These are phyloP conservation scores for Drosophila merina DNA, from an alignment of 2,888 invertebrate genomes.

Conservation along the genomic window DNA sequence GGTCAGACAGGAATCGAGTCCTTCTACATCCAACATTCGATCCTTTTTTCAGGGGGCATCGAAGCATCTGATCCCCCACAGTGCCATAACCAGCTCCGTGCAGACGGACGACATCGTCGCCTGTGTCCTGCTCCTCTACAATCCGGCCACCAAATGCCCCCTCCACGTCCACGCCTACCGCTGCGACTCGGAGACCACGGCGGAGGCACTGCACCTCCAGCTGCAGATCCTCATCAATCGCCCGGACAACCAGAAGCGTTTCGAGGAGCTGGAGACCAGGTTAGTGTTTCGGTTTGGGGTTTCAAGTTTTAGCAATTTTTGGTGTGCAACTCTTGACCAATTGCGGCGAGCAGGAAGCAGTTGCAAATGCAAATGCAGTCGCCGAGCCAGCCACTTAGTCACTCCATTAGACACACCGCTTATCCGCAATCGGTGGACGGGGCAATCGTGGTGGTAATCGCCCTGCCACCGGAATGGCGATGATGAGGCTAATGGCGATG, in stretches of 20 bases:
- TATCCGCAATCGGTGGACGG: conserved; percentile 13
- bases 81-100: conserved; percentile 95
- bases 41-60: conserved; percentile 85
- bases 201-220: conserved; percentile 93
- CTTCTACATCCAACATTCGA: neutral
- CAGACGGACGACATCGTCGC: conserved; percentile 97
- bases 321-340: conserved; percentile 44
- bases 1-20: neutral
- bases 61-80: conserved; percentile 97
- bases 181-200: conserved; percentile 97
- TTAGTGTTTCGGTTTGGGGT: conserved; percentile 45
- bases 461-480: conserved; percentile 2
- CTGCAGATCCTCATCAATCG: conserved; percentile 92
- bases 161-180: conserved; percentile 97
- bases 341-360: conserved; percentile 32
- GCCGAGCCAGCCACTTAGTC: conserved; percentile 52
- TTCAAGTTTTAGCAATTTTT: conserved; percentile 1
- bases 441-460: conserved; percentile 36
- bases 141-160: conserved; percentile 96
- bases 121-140: conserved; percentile 95
- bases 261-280: conserved; percentile 90
- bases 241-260: conserved; percentile 94
- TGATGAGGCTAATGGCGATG: conserved; percentile 6
- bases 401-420: conserved; percentile 47
- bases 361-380: conserved; percentile 21